phyloP scores from a whole-genome alignment of 2,797 vertebrate genomes.

The Phalloptychus januarius region DNA sequence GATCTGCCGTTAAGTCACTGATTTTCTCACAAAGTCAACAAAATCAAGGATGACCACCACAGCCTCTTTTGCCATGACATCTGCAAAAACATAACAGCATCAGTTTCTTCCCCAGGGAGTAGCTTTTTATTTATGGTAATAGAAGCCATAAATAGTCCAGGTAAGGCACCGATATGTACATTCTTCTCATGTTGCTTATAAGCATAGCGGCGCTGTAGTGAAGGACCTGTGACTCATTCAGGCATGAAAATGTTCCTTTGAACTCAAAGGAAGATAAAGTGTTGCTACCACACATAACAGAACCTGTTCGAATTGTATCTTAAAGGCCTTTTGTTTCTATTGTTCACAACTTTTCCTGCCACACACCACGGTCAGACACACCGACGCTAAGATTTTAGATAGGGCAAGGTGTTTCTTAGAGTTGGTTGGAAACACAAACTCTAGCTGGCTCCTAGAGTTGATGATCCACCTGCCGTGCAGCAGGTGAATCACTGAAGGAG shows the following conservation, averaged over 20 bases:
- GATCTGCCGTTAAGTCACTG: slow-evolving; percentile 34
- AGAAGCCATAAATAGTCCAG: neutral
- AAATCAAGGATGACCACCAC: slow-evolving; percentile 39
- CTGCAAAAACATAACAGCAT: slow-evolving; percentile 36
- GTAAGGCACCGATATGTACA: neutral
- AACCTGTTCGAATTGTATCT: neutral
- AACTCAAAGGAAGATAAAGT: neutral
- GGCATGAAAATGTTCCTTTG: neutral
- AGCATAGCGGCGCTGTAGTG: neutral
- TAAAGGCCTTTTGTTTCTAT: neutral
- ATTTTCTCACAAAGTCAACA: slow-evolving; percentile 58
- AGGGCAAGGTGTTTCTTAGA: neutral
- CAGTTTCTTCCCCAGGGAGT: neutral
- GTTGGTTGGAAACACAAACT: too few species aligned
- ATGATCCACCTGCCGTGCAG: neutral
- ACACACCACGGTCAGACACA: neutral
- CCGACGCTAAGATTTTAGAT: neutral
- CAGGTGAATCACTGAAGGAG: neutral
- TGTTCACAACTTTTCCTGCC: neutral
- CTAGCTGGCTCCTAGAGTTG: neutral
- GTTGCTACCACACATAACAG: neutral
- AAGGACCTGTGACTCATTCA: neutral
- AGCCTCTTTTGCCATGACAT: slow-evolving; percentile 52
- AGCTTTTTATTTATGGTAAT: neutral
- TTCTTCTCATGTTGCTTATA: neutral